Evolutionary conservation across 2,113 vertebrate genomes (phyloP), one percentile per base, ranked within the genome.

Genomic region (Lamprologus callipterus): DNA sequence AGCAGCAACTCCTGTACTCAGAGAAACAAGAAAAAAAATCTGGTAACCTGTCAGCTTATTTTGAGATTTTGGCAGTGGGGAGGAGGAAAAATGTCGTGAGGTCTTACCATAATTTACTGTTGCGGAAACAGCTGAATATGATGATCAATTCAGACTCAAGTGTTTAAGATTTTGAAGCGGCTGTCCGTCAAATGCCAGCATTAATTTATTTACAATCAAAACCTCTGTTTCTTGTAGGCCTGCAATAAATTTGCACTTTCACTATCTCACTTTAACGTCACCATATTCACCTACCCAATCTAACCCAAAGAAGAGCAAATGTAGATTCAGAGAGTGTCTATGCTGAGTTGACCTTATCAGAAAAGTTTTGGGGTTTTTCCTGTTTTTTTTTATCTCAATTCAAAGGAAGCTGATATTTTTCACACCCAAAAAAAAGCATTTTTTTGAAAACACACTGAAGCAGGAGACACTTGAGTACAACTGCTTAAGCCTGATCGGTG

Each of bases 1-100:
- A 73, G 73, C 31, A 86, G 54, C 37, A 5, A 53, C 87, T 91
- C 47, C 49, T 85, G 60, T 40, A 28, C 82, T 42, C 16, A 33
- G 16, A 60, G 57, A 60, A 19, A 60, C 28, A 33, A 33, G 28
- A 17, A 17, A 10, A 60, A 54, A 58, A 33, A 60, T 63, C n/a
- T 85, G 51, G 54, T 86, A 81, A 81, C 84, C 84, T 88, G 85
- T 92, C 88, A 90, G 81, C 75, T 89, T 83, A 70, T 83, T 81
- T 75, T 42, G 12, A 89, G 37, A 54, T 82, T 80, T 31, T 57
- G 73, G 70, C 73, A 73, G 86, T 2, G 16, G 49, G 80, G 13
- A 45, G 51, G 84, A 84, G 82, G 40, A 45, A 14, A 11, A 58
- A 26, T 65, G 75, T 86, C 58, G 31, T 40, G 8, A 53, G 47